Percentiles rank a stretch among this genome's conserved stretches.
These are phyloP conservation scores for Hymenochirus boettgeri DNA, from an alignment of 2,113 vertebrate genomes.

Conservation along the genomic window DNA sequence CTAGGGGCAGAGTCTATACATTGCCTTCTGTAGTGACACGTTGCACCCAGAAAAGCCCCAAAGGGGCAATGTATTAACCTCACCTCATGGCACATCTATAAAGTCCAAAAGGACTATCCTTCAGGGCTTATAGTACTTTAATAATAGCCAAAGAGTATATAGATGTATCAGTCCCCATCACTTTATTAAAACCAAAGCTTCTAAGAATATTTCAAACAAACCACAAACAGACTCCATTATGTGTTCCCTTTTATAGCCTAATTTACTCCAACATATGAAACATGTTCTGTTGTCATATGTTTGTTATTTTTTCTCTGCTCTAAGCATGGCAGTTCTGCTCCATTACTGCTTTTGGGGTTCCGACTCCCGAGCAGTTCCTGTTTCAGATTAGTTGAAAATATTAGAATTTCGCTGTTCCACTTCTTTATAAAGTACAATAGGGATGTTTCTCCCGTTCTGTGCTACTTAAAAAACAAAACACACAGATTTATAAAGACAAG, in stretches of 20 bases:
- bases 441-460: conserved; percentile 10
- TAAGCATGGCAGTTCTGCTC: background rate
- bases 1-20: no score
- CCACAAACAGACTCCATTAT: conserved; percentile 1
- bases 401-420: conserved; percentile 19
- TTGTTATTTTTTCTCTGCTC: conserved; percentile 20
- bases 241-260: background rate
- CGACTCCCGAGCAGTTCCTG: conserved; percentile 14
- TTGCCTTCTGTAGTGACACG: no score
- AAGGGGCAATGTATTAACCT: no score
- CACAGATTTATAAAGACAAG: conserved; percentile 22
- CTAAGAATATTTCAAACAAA: conserved; percentile 6
- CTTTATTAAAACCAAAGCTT: background rate
- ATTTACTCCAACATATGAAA: conserved; percentile 25
- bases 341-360: conserved; percentile 10
- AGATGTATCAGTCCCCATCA: background rate
- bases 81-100: no score
- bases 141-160: background rate
- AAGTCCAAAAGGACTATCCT: background rate
- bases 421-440: conserved; percentile 16
- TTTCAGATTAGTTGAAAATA: conserved; percentile 15
- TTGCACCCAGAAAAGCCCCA: no score
- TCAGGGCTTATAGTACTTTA: background rate
- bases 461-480: conserved; percentile 17
- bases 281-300: conserved; percentile 29